Base-by-base conservation (phyloP, 2,888 invertebrate species). In the Invenusta paracnida region DNA sequence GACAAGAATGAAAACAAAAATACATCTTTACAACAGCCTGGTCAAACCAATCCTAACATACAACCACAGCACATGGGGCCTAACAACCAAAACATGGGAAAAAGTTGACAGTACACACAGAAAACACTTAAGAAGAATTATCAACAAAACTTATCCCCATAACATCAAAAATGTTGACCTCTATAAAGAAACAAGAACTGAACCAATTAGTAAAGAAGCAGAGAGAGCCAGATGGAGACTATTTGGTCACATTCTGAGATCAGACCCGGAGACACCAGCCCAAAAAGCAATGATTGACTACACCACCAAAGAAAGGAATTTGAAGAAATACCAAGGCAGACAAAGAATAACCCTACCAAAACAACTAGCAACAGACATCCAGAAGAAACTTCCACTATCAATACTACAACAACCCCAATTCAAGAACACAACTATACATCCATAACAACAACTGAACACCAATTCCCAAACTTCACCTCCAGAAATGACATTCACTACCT, bases 101-200 rank as follows among this genome's bases (percentile, higher is more conserved):
- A n/a, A n/a, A n/a, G n/a, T n/a, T n/a, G n/a, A n/a, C n/a, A n/a
- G n/a, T n/a, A n/a, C n/a, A n/a, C n/a, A n/a, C 48, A 73, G 73
- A 73, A 73, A 73, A 73, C 73, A 73, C 73, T 23, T 73, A 23
- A 73, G 73, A 73, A 73, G 73, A 73, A 73, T 73, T 23, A 5
- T 73, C 25, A 73, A 73, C 73, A 73, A 73, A 48, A 48, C 48
- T 17, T 48, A 48, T 48, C 5, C 48, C 48, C 48, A 48, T 11
- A 48, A 48, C 17, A 48, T 17, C 5, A 48, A 48, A 48, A 48
- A 48, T 48, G 17, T 48, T 17, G 48, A 48, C 17, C 48, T 48
- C 17, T 48, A 48, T 17, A 48, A 48, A 48, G 73, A 73, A 73
- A 73, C 73, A 5, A 73, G 23, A 73, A 73, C 73, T 73, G 73